Evolutionary conservation across 2,113 vertebrate genomes (phyloP), one percentile per base, ranked within the genome.

Genomic region (Rhinichthys klamathensis): DNA sequence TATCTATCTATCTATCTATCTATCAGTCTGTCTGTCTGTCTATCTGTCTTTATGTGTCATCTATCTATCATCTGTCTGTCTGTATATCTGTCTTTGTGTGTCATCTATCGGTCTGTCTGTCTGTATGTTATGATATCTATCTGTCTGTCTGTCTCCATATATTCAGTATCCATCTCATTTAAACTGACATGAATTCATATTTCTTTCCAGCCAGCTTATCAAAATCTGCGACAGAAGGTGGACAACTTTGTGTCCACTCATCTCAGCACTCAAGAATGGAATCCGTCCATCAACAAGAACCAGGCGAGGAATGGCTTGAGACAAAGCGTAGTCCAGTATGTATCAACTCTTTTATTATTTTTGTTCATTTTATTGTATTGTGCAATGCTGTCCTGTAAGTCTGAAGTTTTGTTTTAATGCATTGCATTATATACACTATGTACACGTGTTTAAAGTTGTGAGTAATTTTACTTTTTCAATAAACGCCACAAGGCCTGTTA

Each of bases 221-320:
- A 99, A 92, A 99, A 99, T 90, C 93, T 99, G 89, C 95, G 97
- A 76, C 98, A 99, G 94, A 98, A 98, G 90, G 98, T 99, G 3
- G 98, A 99, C 95, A 99, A 99, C 93, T 99, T 96, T 87, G 98
- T 99, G 81, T 96, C 97, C 0, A 97, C 95, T 1, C 97, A 99
- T 41, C 91, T 99, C 91, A 97, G 96, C 91, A 96, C 97, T 30
- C 98, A 99, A 90, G 97, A 99, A 8, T 99, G 98, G 98, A 99
- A 94, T 86, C 96, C 98, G 12, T 87, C 96, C 30, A 99, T 98
- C 95, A 99, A 99, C 95, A 99, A 99, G 93, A 99, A 99, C 94
- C 98, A 99, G 88, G 89, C 98, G 87, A 94, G 97, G 84, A 99
- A 97, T 7, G 97, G 96, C 23, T 93, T 99, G 38, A 94, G 98